phyloP scores from a whole-genome alignment of 30 jellyfish, hydroid and myxozoan species.

The Catostylus mosaicus region DNA sequence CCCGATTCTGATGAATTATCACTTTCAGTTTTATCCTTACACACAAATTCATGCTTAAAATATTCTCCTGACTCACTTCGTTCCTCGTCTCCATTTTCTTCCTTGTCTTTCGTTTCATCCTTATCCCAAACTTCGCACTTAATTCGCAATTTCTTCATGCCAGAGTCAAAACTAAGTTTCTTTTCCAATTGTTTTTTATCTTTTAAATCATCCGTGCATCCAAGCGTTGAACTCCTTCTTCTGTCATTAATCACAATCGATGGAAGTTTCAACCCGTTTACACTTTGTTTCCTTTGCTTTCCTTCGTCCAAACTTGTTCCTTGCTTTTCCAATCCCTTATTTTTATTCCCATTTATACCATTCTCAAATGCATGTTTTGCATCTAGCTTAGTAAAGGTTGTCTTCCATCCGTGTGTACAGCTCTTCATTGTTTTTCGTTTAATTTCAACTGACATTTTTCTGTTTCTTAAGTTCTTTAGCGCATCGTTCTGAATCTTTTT shows the following conservation, averaged over 20 bases:
- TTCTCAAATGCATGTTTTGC: not conserved
- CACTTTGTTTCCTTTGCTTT: not conserved
- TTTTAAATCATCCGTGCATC: constrained; percentile 19
- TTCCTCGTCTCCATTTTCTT: not conserved
- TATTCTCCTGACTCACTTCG: not conserved
- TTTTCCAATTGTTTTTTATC: not conserved
- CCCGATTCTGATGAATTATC: not conserved
- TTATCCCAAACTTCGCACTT: no score
- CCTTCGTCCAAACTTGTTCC: not conserved
- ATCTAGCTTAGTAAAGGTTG: not conserved
- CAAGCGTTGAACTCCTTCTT: constrained; percentile 28
- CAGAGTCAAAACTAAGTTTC: constrained; percentile 2
- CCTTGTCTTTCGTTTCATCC: no score
- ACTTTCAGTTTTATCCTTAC: not conserved
- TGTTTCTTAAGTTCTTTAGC: not conserved
- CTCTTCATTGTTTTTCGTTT: not conserved
- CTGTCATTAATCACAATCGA: not conserved
- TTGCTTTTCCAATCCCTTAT: not conserved
- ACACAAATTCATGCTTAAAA: not conserved
- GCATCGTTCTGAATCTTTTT: constrained; percentile 4
- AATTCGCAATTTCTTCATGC: no score
- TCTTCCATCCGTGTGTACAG: not conserved
- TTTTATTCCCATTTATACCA: not conserved
- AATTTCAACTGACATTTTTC: not conserved
- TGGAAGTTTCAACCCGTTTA: not conserved